phyloP scores from a whole-genome alignment of 2,113 vertebrate genomes.

The Microcebus tavaratra region DNA sequence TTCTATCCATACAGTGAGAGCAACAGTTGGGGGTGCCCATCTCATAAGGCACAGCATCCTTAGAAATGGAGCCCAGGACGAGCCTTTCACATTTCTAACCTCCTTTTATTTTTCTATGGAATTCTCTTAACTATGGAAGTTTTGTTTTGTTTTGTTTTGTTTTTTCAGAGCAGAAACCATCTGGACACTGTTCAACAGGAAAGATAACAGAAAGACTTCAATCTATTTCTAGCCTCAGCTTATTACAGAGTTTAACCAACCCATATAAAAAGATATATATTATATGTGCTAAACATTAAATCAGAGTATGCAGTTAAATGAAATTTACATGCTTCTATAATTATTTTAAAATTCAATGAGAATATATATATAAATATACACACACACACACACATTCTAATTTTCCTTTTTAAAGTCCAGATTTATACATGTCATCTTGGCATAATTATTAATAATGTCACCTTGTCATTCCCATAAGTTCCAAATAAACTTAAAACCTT shows the following conservation, averaged over 20 bases:
- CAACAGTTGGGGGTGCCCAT: neutral
- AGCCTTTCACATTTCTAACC: neutral
- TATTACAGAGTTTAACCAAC: neutral
- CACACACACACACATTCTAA: neutral
- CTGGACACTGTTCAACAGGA: neutral
- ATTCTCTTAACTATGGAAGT: neutral
- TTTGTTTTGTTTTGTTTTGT: neutral
- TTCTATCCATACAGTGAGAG: neutral
- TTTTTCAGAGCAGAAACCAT: neutral
- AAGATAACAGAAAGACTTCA: neutral
- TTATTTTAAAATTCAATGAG: conserved; percentile 14
- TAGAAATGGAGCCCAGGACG: neutral
- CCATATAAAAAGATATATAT: neutral
- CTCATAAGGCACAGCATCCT: neutral
- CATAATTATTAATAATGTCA: neutral
- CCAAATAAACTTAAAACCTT: neutral
- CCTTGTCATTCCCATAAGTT: neutral
- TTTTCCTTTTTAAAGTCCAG: neutral
- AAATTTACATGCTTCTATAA: neutral
- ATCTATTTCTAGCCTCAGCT: neutral
- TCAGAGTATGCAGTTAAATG: neutral
- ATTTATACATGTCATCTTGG: neutral
- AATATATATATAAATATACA: neutral
- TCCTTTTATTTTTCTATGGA: neutral
- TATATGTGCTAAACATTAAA: neutral